Evolutionary conservation across 2,113 vertebrate species (phyloP).

Genomic region (Heptranchias perlo): DNA sequence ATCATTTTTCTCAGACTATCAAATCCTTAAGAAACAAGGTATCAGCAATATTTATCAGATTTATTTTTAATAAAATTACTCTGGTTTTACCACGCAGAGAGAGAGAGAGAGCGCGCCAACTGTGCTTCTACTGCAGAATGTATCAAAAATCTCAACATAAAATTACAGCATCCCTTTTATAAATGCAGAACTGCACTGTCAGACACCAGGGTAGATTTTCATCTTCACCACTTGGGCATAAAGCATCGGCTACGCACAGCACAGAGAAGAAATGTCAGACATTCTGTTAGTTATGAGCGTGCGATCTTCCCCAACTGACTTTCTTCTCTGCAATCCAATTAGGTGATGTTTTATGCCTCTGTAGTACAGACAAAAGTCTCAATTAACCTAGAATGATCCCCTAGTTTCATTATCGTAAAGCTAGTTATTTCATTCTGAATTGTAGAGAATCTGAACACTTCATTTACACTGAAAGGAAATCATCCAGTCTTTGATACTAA

Average conservation of each 20-base stretch:
- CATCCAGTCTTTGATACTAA: background rate
- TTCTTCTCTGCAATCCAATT: background rate
- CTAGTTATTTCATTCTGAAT: slow-evolving; percentile 8
- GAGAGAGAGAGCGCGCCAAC: background rate
- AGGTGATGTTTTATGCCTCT: background rate
- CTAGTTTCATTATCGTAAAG: background rate
- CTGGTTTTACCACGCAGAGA: background rate
- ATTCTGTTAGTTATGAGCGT: background rate
- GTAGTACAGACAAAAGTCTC: background rate
- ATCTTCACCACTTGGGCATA: background rate
- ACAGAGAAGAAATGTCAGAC: background rate
- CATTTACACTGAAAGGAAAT: background rate
- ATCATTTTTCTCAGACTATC: background rate
- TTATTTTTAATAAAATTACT: background rate
- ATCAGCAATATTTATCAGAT: slow-evolving; percentile 10
- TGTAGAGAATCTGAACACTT: background rate
- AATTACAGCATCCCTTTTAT: slow-evolving; percentile 28
- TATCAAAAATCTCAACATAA: slow-evolving; percentile 26
- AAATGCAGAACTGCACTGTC: background rate
- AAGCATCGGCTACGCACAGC: background rate
- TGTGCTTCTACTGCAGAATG: background rate
- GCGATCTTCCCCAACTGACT: background rate
- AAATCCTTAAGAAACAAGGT: slow-evolving; percentile 2
- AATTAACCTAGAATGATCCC: background rate
- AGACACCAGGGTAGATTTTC: background rate